Evolutionary conservation across 2,888 invertebrate genomes (phyloP), one percentile per base, ranked within the genome.

Genomic region (Branchellion lobata): DNA sequence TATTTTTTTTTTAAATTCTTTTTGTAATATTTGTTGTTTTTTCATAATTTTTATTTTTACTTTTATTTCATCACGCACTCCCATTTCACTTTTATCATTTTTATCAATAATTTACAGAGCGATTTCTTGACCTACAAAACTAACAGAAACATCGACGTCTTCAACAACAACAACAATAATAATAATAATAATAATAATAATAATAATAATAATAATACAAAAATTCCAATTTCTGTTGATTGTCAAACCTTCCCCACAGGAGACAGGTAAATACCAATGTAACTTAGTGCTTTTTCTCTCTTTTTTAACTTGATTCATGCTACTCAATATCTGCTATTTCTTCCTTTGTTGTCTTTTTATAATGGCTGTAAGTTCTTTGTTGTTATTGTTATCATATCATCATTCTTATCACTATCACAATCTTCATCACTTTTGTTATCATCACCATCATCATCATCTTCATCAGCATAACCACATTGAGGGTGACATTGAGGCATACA

Each of bases 91-190:
- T n/a, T n/a, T n/a, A n/a, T n/a, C n/a, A n/a, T n/a, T n/a, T n/a
- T n/a, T n/a, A n/a, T n/a, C n/a, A n/a, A n/a, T 24, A 57, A 18
- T 57, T n/a, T 5, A 57, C 61, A 57, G 61, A 57, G 61, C n/a
- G 21, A 5, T 14, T n/a, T 57, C 3, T n/a, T 57, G n/a, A 57
- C 11, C 21, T 57, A 57, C 61, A 57, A 57, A n/a, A 5, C n/a
- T n/a, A 24, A 57, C n/a, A 57, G 21, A 24, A 57, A 8, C 21
- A 18, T 57, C 5, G 61, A 57, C 24, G 61, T 18, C 21, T 18
- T 57, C 61, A 57, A 8, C 21, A 24, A n/a, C n/a, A 24, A 24
- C 5, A n/a, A 8, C 8, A 40, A 40, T 40, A 40, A 40, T 40
- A 40, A 8, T 40, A 40, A 40, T 40, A 40, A 40, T 40, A 40